Evolutionary conservation across 2,113 vertebrate species (phyloP), one percentile per base, ranked within the genome.

Genomic region (Microtus pennsylvanicus): DNA sequence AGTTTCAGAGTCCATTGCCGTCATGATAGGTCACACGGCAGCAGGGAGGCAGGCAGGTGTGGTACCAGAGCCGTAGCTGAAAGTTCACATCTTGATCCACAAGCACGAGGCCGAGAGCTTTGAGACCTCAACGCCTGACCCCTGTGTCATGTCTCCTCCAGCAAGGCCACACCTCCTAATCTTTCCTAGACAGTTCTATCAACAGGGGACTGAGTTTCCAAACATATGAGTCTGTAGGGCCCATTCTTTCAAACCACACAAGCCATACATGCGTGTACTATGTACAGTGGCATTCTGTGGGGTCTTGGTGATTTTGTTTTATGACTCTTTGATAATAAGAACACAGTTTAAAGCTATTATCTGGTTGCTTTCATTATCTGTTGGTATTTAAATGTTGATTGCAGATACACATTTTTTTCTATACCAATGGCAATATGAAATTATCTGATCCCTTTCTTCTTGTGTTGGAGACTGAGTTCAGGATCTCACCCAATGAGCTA

Each of bases 361-460:
- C 69, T 58, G 42, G 58, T 74, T 93, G 35, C 50, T 81, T 93
- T 83, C 26, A 70, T 75, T 82, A 17, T 17, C 4, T 78, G 26
- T 87, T 38, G 78, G 38, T 93, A 95, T 86, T 81, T 87, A 70
- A 93, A 75, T 42, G 67, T n/a, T 42, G 80, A 67, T 42, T 87
- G 30, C 33, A 86, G 47, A 24, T 82, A 88, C 13, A 82, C 74
- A 90, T 38, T 82, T 55, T 80, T n/a, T 24, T 83, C 67, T 87
- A 89, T 55, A 45, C 69, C 65, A 82, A 89, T 72, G 21, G 35
- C 33, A 94, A 50, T 58, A 58, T 92, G n/a, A 78, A 78, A 89
- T 94, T 86, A 81, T 45, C 69, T 90, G 52, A 82, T 38, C 16
- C 3, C 35, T 3, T 26, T 65, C 30, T 22, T 22, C 52, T 74